These are phyloP conservation scores for Selene dorsalis DNA, from an alignment of 2,797 vertebrate species.

Conservation along the genomic window DNA sequence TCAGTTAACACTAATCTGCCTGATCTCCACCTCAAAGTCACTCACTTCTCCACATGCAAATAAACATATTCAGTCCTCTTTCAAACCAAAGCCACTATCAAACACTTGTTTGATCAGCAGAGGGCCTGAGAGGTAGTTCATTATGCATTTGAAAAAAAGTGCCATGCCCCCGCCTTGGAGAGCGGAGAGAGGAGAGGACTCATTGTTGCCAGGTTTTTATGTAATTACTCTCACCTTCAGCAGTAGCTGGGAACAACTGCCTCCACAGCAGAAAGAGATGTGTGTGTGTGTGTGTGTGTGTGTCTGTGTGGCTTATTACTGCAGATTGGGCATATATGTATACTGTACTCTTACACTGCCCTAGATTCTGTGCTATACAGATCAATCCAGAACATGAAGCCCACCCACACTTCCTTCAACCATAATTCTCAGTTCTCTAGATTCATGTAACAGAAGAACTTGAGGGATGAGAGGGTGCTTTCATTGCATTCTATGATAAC, in stretches of 20 bases:
- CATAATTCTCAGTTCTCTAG: constrained; percentile 61
- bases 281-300: constrained; percentile 35
- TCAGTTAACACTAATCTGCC: constrained; percentile 82
- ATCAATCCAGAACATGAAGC: constrained; percentile 64
- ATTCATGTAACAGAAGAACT: constrained; percentile 62
- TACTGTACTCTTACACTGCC: constrained; percentile 56
- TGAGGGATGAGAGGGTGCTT: constrained; percentile 56
- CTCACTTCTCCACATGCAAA: constrained; percentile 80
- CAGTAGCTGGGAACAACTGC: constrained; percentile 68
- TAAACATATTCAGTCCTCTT: constrained; percentile 80
- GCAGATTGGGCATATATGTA: constrained; percentile 51
- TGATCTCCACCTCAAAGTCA: constrained; percentile 83
- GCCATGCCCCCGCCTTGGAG: constrained; percentile 66
- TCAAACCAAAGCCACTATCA: constrained; percentile 79
- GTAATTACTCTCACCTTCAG: constrained; percentile 84
- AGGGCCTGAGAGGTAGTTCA: constrained; percentile 72
- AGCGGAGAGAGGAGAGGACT: constrained; percentile 61
- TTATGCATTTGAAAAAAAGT: constrained; percentile 76
- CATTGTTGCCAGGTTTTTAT: constrained; percentile 81
- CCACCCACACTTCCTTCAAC: constrained; percentile 67
- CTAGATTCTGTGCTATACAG: constrained; percentile 60
- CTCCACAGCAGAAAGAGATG: constrained; percentile 48
- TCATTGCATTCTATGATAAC: constrained; percentile 63
- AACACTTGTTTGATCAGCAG: constrained; percentile 82
- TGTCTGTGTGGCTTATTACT: constrained; percentile 42